Evolutionary conservation across 2,888 invertebrate species (phyloP), one percentile per base, ranked within the genome.

Genomic region (Hirtodrosophila cameraria): DNA sequence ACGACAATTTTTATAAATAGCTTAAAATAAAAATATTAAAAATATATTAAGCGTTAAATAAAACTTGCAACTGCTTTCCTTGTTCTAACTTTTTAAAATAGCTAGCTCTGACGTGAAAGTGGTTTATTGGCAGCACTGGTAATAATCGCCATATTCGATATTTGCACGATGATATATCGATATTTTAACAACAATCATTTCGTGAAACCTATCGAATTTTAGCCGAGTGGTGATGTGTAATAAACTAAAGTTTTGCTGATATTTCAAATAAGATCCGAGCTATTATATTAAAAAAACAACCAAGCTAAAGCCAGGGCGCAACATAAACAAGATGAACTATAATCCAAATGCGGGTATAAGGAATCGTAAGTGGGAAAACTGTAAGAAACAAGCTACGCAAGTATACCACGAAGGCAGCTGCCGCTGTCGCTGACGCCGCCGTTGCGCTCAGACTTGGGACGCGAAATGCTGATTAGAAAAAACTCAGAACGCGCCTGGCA

Each of bases 281-380:
- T 35, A 31, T 33, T 38, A 42, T 38, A 6, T 15, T 18, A 8
- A 41, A 23, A n/a, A 45, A 15, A 5, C 7, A 46, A 23, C n/a
- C 11, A 31, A 16, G 20, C 31, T 12, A 39, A 35, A 31, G 33
- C n/a, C 25, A 13, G 12, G 39, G 31, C 36, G 15, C n/a, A 18
- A 31, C 20, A 54, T 6, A 28, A 11, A 18, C 48, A 75, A 41
- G 41, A 90, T 90, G 89, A 90, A 90, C 67, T 90, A 88, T 67
- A 91, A 91, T 80, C 89, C 90, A 59, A 90, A 88, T 75, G 70
- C 88, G 53, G 89, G 88, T 63, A 81, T 86, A 50, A 85, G 90
- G 84, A 89, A 89, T 75, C 90, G 90, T 91, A 91, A 90, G 90
- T 91, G 84, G 79, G 77, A 87, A 75, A 87, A 88, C 70, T 88